Percentiles rank a stretch among this genome's conserved stretches.
These are phyloP conservation scores for Diabrotica virgifera DNA, from an alignment of 1,140 invertebrate genomes.

Conservation along the genomic window DNA sequence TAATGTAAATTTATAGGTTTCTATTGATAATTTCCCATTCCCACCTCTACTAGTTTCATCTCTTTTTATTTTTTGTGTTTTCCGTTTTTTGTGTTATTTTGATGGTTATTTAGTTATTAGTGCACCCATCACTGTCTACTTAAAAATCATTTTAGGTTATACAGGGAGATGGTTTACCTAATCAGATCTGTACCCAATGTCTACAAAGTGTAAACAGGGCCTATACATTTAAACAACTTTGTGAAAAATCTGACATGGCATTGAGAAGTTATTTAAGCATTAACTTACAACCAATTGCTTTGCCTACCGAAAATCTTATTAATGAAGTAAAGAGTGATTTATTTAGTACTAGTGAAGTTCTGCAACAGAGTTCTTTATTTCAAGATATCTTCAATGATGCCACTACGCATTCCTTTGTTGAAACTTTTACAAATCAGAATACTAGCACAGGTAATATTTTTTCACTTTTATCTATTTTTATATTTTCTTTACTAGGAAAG, in stretches of 20 bases:
- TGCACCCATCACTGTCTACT: no score
- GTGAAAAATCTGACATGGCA: constrained; percentile 45
- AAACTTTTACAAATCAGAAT: constrained; percentile 42
- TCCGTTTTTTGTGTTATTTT: no score
- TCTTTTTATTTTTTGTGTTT: no score
- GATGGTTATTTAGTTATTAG: no score
- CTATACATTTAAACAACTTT: constrained; percentile 45
- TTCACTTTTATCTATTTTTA: neutral
- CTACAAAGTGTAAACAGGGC: constrained; percentile 43
- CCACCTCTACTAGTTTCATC: no score
- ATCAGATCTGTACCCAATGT: constrained; percentile 46
- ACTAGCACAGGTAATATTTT: constrained; percentile 32
- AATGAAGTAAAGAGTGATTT: constrained; percentile 38
- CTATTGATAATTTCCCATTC: no score
- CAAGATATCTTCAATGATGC: constrained; percentile 46
- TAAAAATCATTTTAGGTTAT: constrained; percentile 37
- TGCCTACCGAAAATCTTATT: constrained; percentile 25
- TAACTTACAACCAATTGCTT: constrained; percentile 11
- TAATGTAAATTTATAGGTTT: no score
- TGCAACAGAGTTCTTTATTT: constrained; percentile 44
- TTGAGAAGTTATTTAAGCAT: constrained; percentile 41
- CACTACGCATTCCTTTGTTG: constrained; percentile 40
- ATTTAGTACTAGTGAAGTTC: constrained; percentile 38
- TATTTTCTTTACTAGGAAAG: no score
- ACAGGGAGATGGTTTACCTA: constrained; percentile 45